Base-by-base conservation (phyloP, 2,113 vertebrate genomes). In the Stomatorhinus ivindoensis region DNA sequence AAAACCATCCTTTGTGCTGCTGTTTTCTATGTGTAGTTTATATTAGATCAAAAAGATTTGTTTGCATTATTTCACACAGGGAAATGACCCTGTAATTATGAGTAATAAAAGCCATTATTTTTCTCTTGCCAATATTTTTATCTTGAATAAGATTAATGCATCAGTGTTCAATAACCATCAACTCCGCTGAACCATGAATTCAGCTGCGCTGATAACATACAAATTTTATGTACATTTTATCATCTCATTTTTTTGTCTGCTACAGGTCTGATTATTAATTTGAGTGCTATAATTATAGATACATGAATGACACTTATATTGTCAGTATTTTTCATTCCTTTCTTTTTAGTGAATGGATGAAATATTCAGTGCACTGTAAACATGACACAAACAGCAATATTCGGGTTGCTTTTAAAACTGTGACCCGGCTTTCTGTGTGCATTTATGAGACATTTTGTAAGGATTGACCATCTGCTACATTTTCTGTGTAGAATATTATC, bases 401-500 rank as follows among this genome's bases (percentile, higher is more conserved):
- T 92, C 61, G 90, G 93, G 90, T 91, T 93, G 94, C 94, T 95
- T 92, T 92, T 92, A 90, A 96, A 94, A 96, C 95, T 95, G 94
- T 95, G 95, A 96, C 92, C 91, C 88, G 46, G 86, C 84, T 89
- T 88, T 91, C 91, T 92, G 94, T 94, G 91, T 87, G 92, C 90
- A 91, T 69, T 84, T 7, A 91, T 50, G 31, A 5, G 31, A 35
- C 31, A 87, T 48, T 24, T 48, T 85, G 46, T 27, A 85, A 46
- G 82, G 82, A 46, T 91, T 82, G 21, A 90, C 35, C 27, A 39
- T 35, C 15, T 65, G n/a, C 76, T 46, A 84, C 47, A 73, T 89
- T 65, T 31, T 48, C 35, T 86, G 80, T 82, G 46, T 39, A 91
- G 76, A 91, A 61, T 89, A 90, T 86, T 80, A 80, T 27, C 87